Conservation (phyloP, 2,113 vertebrate genomes). For the Mormyrus lacerda region DNA sequence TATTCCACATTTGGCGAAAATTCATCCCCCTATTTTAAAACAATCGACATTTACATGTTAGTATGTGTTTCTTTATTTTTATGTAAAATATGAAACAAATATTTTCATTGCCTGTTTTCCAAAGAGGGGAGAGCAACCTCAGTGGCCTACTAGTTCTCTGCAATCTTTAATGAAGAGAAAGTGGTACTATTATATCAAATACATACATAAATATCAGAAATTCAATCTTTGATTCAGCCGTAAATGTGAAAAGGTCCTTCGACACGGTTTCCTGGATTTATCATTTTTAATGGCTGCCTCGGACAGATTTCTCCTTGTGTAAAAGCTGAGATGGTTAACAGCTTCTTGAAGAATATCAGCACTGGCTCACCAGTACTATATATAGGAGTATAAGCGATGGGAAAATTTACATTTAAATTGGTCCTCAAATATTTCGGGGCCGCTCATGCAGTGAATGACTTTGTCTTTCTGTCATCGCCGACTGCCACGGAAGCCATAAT, state of each 20-base stretch:
- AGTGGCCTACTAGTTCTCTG: not conserved
- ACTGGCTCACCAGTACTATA: not conserved
- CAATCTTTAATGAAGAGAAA: not conserved
- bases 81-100: not conserved
- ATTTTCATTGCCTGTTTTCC: not conserved
- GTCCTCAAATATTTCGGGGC: constrained; percentile 17
- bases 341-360: constrained; percentile 16
- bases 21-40: not conserved
- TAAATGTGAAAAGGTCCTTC: not conserved
- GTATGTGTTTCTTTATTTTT: not conserved
- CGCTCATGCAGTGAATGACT: constrained; percentile 15
- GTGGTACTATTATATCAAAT: not conserved
- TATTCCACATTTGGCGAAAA: not conserved
- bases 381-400: constrained; percentile 1
- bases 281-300: not conserved
- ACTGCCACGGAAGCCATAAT: constrained; percentile 11
- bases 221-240: not conserved
- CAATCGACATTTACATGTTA: not conserved
- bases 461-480: constrained; percentile 7
- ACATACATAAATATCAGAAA: not conserved
- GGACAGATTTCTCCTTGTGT: not conserved
- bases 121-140: not conserved
- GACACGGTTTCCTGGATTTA: not conserved
- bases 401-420: constrained; percentile 22
- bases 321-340: not conserved